Base-by-base conservation (phyloP, 2,113 vertebrate genomes). In the Zosterops lateralis region DNA sequence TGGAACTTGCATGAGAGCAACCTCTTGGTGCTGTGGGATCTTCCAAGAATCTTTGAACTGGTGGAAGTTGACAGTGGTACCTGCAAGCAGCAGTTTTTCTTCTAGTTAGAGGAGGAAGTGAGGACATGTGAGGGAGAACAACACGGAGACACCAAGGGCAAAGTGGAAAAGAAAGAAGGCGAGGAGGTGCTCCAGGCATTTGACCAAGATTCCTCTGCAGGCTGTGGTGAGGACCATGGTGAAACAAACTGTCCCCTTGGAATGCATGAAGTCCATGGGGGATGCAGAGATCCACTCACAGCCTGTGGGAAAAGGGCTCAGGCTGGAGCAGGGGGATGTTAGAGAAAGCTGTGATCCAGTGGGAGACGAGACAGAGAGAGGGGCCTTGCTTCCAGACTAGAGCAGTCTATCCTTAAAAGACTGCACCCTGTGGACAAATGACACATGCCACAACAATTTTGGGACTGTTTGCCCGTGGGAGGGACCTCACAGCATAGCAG, bases 1-100 rank as follows among this genome's bases (percentile, higher is more conserved):
- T 3, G 2, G 26, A 65, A 79, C 19, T 3, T 7, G 3, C 25
- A 45, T 0, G 2, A 34, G 48, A 34, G 17, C 9, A 0, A 18
- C 38, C 3, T 29, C 38, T 42, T 0, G 4, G 25, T 3, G 3
- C 38, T 45, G 25, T 0, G 6, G 75, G 32, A 44, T 34, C 75
- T 9, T 54, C 25, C 19, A 54, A 11, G 15, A 54, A 8, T 24
- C 38, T 45, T 31, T 31, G 50, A 45, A 19, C 9, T 24, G 9
- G 38, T 65, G 40, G 15, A 54, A 45, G 32, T 0, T 65, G 76
- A 24, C 25, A 65, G 7, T 44, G 32, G 38, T 14, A 34, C 38
- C 61, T 44, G 14, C 48, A n/a, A n/a, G 31, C 38, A 45, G 50
- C 40, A 66, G 16, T 31, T 54, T 54, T 54, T 45, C 20, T 45